Conservation (phyloP, 2,113 vertebrate genomes). For the Phrynosoma blainvillii region DNA sequence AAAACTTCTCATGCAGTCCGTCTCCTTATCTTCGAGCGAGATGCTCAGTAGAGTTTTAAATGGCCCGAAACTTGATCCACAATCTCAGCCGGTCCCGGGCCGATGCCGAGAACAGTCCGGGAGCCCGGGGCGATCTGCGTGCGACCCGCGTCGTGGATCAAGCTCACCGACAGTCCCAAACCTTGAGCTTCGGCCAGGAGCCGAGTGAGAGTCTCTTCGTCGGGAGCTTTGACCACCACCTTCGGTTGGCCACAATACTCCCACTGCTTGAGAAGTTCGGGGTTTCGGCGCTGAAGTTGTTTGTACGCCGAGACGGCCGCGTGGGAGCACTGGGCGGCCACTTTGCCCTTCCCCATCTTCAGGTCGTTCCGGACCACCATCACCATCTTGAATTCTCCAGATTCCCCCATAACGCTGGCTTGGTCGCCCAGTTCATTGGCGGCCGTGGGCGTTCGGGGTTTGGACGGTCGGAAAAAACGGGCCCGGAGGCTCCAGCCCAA, state of each 20-base stretch:
- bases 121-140: conserved; percentile 96
- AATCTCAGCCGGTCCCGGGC: conserved; percentile 88
- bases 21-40: neutral
- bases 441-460: fast-evolving
- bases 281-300: conserved; percentile 86
- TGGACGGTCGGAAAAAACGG: conserved; percentile 45
- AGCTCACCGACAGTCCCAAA: conserved; percentile 87
- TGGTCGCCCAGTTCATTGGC: conserved; percentile 47
- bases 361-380: conserved; percentile 91
- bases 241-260: conserved; percentile 96
- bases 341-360: conserved; percentile 98
- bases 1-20: too few relatives aligned
- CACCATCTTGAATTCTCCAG: conserved; percentile 93
- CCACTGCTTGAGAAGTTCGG: conserved; percentile 90
- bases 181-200: conserved; percentile 85
- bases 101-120: conserved; percentile 90
- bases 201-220: conserved; percentile 85
- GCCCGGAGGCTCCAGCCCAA: conserved; percentile 88
- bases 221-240: conserved; percentile 91
- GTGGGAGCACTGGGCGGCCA: conserved; percentile 93
- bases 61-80: conserved; percentile 92
- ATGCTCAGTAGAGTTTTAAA: conserved; percentile 88
- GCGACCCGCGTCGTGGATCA: conserved; percentile 95
- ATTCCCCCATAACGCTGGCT: conserved; percentile 84
- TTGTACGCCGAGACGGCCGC: conserved; percentile 94